Evolutionary conservation across 2,113 vertebrate species (phyloP).

Genomic region (Neogobius melanostomus): DNA sequence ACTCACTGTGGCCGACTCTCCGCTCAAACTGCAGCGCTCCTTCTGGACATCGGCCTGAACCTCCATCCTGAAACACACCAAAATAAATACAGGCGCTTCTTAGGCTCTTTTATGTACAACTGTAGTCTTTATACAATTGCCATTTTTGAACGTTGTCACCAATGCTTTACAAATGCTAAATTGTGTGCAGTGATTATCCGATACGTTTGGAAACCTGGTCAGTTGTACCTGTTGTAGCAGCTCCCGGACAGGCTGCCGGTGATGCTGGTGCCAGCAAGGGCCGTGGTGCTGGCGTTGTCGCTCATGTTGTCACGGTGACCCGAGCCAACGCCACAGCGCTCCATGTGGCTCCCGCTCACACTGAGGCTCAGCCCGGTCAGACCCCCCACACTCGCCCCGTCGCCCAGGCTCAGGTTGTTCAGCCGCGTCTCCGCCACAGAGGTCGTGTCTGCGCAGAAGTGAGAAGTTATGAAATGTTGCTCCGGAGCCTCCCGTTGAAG

Average conservation of each 20-base stretch:
- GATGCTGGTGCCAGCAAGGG: slow-evolving; percentile 92
- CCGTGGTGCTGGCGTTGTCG: slow-evolving; percentile 95
- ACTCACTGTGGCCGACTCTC: slow-evolving; percentile 95
- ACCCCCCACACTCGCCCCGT: slow-evolving; percentile 90
- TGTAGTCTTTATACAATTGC: no score
- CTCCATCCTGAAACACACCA: slow-evolving; percentile 82
- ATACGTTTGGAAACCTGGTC: no score
- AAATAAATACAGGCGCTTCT: background rate
- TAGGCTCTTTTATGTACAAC: background rate
- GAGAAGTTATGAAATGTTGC: no score
- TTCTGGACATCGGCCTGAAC: slow-evolving; percentile 98
- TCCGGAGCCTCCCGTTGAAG: no score
- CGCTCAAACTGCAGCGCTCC: slow-evolving; percentile 93
- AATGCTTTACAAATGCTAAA: background rate
- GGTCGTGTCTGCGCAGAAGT: slow-evolving; percentile 79
- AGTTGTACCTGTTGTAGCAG: slow-evolving; percentile 90
- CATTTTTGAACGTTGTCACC: background rate
- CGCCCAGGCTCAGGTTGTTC: slow-evolving; percentile 93
- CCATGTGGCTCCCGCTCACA: slow-evolving; percentile 97
- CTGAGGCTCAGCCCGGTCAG: slow-evolving; percentile 92
- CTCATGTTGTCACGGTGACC: slow-evolving; percentile 92
- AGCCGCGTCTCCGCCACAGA: slow-evolving; percentile 94
- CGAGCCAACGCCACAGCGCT: slow-evolving; percentile 84
- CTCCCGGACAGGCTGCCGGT: slow-evolving; percentile 93
- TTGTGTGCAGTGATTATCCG: no score